Conservation (phyloP, 2,113 vertebrate genomes). For the Peucedramus taeniatus region DNA sequence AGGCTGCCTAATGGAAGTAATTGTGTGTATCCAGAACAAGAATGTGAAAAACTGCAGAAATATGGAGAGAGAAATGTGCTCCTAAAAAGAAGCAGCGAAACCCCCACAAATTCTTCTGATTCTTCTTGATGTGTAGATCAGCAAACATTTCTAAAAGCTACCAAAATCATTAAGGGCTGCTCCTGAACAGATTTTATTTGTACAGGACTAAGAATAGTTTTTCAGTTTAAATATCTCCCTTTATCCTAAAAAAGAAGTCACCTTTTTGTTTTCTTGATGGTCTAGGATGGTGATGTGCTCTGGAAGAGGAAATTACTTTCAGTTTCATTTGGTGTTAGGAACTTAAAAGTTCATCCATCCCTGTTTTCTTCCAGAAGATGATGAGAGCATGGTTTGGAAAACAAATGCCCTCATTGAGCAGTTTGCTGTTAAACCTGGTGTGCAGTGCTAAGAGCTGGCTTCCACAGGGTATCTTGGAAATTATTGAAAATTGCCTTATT, state of each 20-base stretch:
- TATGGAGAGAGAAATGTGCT: neutral
- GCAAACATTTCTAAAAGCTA: neutral
- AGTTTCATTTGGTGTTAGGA: neutral
- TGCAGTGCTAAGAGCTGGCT: neutral
- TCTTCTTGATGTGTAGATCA: neutral
- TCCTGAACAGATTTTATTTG: neutral
- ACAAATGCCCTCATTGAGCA: neutral
- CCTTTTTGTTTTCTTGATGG: neutral
- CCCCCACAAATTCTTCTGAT: neutral
- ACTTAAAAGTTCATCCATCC: neutral
- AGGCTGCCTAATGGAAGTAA: slow-evolving; percentile 36
- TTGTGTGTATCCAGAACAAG: slow-evolving; percentile 8
- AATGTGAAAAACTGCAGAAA: neutral
- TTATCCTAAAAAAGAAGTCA: neutral
- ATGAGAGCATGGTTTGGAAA: neutral
- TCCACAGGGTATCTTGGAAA: slow-evolving; percentile 3
- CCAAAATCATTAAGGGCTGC: neutral
- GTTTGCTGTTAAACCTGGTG: neutral
- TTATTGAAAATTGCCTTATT: slow-evolving; percentile 26
- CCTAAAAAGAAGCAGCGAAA: neutral
- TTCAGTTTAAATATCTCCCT: neutral
- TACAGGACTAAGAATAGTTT: neutral
- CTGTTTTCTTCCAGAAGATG: neutral
- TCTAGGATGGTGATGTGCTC: neutral
- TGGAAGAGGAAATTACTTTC: neutral